Base-by-base conservation (phyloP, 2,113 vertebrate species). In the Antechinus stuartii region DNA sequence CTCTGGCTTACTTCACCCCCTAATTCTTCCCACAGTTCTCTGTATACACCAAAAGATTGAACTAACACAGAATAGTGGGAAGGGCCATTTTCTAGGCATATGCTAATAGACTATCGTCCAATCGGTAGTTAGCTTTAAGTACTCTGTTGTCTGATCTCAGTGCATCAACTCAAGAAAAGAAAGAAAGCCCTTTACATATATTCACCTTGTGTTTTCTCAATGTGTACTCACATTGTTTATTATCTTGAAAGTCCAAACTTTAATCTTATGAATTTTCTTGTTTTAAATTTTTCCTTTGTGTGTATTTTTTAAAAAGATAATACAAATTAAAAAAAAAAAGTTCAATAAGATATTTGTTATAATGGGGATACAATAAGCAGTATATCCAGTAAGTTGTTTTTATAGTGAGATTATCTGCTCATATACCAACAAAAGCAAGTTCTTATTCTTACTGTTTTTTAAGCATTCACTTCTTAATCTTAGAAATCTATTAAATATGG, bases 201-300 rank as follows among this genome's bases (percentile, higher is more conserved):
- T 96, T 97, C 92, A 30, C 52, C 26, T 11, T 47, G 84, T 91
- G 90, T 94, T 95, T 95, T 89, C 54, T 19, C 3, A 11, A 30
- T 3, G 2, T 57, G 9, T 57, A 57, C 91, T 1, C 42, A 27
- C 6, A 4, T 95, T 92, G 92, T 96, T 94, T 35, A 90, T 27
- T 54, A 26, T 94, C 91, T 92, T 49, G 47, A 57, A n/a, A 42
- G 50, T 24, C 16, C 35, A 46, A 8, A 14, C 25, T 49, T 96
- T 90, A 90, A 0, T 89, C 1, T 76, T 89, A 89, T 30, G 27
- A 93, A 0, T 50, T 61, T 22, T 55, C 55, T 91, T 93, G 89
- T 91, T 9, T 91, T 92, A 92, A 91, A 26, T 3, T 61, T 97
- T 92, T 54, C 10, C n/a, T 94, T 95, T 89, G 8, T 49, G n/a